A percentile compares a stretch with the other conserved stretches of the same genome.
These are phyloP conservation scores for Acropora yongei DNA, from an alignment of 64 coral and sea anemone species.

Conservation along the genomic window DNA sequence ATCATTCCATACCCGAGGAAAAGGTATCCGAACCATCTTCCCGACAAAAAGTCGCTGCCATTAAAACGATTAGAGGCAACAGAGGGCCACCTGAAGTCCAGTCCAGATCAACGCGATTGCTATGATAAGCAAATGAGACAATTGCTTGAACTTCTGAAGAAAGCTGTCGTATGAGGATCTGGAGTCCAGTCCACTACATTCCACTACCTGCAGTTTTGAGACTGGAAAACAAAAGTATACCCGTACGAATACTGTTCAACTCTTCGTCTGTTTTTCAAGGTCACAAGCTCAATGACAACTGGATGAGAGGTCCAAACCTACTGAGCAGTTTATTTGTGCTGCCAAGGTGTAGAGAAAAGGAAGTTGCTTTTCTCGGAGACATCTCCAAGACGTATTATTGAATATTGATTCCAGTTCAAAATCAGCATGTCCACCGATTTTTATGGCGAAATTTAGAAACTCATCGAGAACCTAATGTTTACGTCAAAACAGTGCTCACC, in stretches of 20 bases:
- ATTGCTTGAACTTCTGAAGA: conserved; percentile 1
- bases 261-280: neutral
- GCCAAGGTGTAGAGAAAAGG: neutral
- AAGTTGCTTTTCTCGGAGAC: neutral
- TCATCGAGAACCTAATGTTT: conserved; percentile 4
- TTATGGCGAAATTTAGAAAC: too few relatives aligned
- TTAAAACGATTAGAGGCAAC: neutral
- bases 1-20: conserved; percentile 65
- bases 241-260: conserved; percentile 72
- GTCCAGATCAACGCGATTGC: conserved; percentile 33
- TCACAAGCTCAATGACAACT: too few relatives aligned
- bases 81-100: conserved; percentile 35
- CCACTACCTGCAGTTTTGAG: conserved; percentile 41
- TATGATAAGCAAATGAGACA: conserved; percentile 68
- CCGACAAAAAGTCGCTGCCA: neutral
- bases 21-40: conserved; percentile 57
- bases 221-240: conserved; percentile 72
- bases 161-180: conserved; percentile 21
- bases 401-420: neutral
- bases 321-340: too few relatives aligned
- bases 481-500: too few relatives aligned
- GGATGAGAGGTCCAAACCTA: too few relatives aligned
- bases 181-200: neutral
- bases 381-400: neutral
- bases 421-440: neutral